Evolutionary conservation across 2,888 invertebrate genomes (phyloP).

Genomic region (Euplexia lucipara): DNA sequence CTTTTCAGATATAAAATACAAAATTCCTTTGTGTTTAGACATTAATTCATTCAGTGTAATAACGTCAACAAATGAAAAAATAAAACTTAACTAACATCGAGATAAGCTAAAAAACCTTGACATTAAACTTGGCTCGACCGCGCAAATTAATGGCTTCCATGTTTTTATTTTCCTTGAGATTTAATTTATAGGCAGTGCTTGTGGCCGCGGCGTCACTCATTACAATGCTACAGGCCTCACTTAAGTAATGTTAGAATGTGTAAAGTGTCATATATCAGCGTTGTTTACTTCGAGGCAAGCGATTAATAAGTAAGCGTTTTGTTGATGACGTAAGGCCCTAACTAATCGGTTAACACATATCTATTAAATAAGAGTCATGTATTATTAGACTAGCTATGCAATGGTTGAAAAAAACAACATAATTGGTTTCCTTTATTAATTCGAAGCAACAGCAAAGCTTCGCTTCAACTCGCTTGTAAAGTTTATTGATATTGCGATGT

Average conservation of each 20-base stretch:
- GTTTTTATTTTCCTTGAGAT: slow-evolving; percentile 91
- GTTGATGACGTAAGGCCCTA: slow-evolving; percentile 77
- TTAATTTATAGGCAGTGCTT: slow-evolving; percentile 89
- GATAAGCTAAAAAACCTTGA: slow-evolving; percentile 90
- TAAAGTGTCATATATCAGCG: slow-evolving; percentile 88
- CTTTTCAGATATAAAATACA: slow-evolving; percentile 63
- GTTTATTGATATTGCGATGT: slow-evolving; percentile 43
- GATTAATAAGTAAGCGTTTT: slow-evolving; percentile 82
- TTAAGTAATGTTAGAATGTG: slow-evolving; percentile 87
- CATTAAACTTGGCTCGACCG: slow-evolving; percentile 90
- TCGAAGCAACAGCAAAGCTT: slow-evolving; percentile 10
- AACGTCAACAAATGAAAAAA: slow-evolving; percentile 85
- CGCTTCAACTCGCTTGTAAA: slow-evolving; percentile 19
- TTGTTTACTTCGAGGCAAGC: slow-evolving; percentile 79
- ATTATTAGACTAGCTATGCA: slow-evolving; percentile 25
- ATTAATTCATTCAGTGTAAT: slow-evolving; percentile 84
- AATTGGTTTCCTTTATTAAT: slow-evolving; percentile 35
- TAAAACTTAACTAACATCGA: slow-evolving; percentile 88
- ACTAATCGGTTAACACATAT: slow-evolving; percentile 47
- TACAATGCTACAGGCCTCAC: slow-evolving; percentile 84
- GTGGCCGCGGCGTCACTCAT: slow-evolving; percentile 87
- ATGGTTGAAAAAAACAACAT: slow-evolving; percentile 14
- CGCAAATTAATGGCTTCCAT: slow-evolving; percentile 91
- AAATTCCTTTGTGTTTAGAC: slow-evolving; percentile 75
- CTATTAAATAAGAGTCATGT: slow-evolving; percentile 46